Percentiles rank a stretch among this genome's conserved stretches.
Evolutionary conservation across 2,888 invertebrate genomes (phyloP).

Genomic region (Hypercompe scribonia): DNA sequence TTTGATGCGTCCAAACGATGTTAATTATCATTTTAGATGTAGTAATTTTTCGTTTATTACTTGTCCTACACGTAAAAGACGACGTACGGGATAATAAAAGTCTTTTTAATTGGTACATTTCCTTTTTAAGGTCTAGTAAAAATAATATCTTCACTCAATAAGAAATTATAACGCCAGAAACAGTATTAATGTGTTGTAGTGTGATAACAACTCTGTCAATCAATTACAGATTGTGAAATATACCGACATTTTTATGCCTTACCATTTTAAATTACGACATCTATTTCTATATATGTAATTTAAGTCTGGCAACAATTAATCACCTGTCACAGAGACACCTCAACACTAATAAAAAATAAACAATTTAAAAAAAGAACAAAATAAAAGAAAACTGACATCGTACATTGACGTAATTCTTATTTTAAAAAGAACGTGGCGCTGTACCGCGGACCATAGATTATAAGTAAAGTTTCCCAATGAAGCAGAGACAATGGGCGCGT

Average conservation of each 20-base stretch:
- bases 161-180: constrained; percentile 60
- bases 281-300: constrained; percentile 5
- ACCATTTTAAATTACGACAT: constrained; percentile 18
- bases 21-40: constrained; percentile 72
- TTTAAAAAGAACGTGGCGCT: constrained; percentile 21
- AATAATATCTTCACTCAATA: constrained; percentile 58
- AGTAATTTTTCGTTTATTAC: constrained; percentile 75
- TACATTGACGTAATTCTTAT: constrained; percentile 21
- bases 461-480: constrained; percentile 85
- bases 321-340: constrained; percentile 16
- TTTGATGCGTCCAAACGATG: constrained; percentile 68
- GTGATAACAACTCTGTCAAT: constrained; percentile 48
- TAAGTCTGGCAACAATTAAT: constrained; percentile 11
- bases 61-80: constrained; percentile 67
- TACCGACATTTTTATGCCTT: constrained; percentile 34
- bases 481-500: constrained; percentile 84
- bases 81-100: constrained; percentile 64
- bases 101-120: constrained; percentile 76
- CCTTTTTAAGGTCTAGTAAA: constrained; percentile 73
- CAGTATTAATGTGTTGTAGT: constrained; percentile 45
- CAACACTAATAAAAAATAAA: constrained; percentile 4
- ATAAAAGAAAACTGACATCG: constrained; percentile 5
- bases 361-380: constrained; percentile 16
- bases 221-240: constrained; percentile 49
- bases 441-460: constrained; percentile 70